These are phyloP conservation scores for Zosterops pallidus DNA, from an alignment of 2,113 vertebrate genomes.

Conservation along the genomic window DNA sequence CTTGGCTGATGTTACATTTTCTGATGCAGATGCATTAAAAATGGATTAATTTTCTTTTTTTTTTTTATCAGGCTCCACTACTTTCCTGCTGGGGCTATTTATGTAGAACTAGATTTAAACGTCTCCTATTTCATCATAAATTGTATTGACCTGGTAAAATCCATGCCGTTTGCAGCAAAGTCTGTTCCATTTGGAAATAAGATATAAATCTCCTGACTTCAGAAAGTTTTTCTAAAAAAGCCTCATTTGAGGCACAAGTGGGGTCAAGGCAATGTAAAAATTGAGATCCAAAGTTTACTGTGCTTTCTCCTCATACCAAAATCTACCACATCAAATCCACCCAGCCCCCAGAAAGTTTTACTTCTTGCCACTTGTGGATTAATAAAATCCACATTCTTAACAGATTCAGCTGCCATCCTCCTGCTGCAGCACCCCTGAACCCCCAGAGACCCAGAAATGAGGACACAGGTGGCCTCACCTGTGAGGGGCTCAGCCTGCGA, in stretches of 20 bases:
- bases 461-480: not conserved
- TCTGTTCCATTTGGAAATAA: constrained; percentile 27
- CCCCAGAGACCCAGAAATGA: not conserved
- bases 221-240: not conserved
- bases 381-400: not conserved
- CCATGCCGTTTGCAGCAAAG: not conserved
- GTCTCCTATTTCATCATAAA: constrained; percentile 9
- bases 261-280: not conserved
- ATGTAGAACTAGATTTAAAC: constrained; percentile 4
- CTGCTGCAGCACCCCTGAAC: not conserved
- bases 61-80: not conserved
- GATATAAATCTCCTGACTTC: not conserved
- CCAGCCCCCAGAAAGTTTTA: not conserved
- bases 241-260: not conserved
- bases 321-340: not conserved
- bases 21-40: constrained; percentile 25
- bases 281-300: not conserved
- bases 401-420: not conserved
- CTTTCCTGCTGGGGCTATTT: constrained; percentile 12
- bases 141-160: constrained; percentile 41
- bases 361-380: not conserved
- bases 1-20: constrained; percentile 1
- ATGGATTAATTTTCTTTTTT: not conserved
- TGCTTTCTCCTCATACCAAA: not conserved
- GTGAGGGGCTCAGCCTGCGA: not conserved